These are phyloP conservation scores for Nemoura dubitans DNA, from an alignment of 2,888 invertebrate species.

Conservation along the genomic window DNA sequence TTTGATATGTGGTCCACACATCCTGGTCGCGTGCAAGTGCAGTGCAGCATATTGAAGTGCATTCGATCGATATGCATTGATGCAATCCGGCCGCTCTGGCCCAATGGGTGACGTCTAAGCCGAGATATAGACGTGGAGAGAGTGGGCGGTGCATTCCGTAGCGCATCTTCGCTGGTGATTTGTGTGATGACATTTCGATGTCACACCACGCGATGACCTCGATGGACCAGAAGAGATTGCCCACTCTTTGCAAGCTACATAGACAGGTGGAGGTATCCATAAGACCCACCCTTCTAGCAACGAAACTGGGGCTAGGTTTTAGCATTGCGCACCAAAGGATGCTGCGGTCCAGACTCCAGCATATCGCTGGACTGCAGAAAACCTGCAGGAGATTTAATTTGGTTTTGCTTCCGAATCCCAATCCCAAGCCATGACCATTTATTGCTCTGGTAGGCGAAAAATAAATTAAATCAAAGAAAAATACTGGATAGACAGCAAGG, in stretches of 20 bases:
- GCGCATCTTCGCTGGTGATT: neutral
- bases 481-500: neutral
- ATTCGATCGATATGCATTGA: neutral
- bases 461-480: neutral
- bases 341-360: neutral
- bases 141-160: neutral
- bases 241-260: neutral
- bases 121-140: neutral
- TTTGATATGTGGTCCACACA: conserved; percentile 3
- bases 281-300: neutral
- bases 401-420: no score
- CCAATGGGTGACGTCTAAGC: no score
- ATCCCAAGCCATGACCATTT: no score
- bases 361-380: no score
- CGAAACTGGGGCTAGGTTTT: neutral
- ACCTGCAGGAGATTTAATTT: no score
- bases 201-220: neutral
- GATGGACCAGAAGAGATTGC: neutral
- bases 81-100: neutral
- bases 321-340: neutral
- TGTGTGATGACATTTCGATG: neutral
- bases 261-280: neutral
- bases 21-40: neutral
- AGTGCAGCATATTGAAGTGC: neutral
- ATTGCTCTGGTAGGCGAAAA: no score